Evolutionary conservation across 2,113 vertebrate species (phyloP).

Genomic region (Campylomormyrus tamandua): DNA sequence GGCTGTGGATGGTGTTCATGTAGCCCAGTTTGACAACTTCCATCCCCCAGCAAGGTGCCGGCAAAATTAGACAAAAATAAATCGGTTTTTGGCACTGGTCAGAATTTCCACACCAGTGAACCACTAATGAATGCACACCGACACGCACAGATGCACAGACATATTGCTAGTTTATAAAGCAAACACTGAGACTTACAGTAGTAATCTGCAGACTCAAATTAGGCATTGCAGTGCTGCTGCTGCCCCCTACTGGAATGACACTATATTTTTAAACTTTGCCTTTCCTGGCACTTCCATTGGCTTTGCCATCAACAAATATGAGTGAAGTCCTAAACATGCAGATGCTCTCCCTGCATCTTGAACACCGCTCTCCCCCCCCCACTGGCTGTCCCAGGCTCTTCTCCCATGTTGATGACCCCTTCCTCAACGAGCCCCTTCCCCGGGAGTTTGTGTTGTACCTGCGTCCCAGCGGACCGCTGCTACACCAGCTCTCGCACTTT

Average conservation of each 20-base stretch:
- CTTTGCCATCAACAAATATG: not conserved
- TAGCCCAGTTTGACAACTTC: not conserved
- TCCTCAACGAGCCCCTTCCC: constrained; percentile 86
- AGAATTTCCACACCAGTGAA: not conserved
- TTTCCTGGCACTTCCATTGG: not conserved
- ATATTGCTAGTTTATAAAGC: not conserved
- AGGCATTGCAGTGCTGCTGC: not conserved
- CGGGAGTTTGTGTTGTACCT: constrained; percentile 94
- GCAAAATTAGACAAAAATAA: not conserved
- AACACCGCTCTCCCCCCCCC: not conserved
- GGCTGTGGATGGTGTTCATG: no score
- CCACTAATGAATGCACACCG: not conserved
- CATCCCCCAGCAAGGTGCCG: not conserved
- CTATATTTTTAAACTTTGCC: not conserved
- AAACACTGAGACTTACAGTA: not conserved
- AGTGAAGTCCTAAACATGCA: not conserved
- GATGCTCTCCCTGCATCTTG: not conserved
- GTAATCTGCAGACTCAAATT: not conserved
- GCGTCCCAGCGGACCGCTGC: constrained; percentile 84
- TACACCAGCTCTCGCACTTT: constrained; percentile 87
- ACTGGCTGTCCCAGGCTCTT: constrained; percentile 73
- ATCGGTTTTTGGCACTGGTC: not conserved
- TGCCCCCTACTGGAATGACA: constrained; percentile 27
- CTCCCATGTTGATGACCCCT: constrained; percentile 91
- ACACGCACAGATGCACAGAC: not conserved